A percentile compares a stretch with the other conserved stretches of the same genome.
These are phyloP conservation scores for Sebastes kiyomatsui DNA, from an alignment of 2,797 vertebrate species.

Conservation along the genomic window DNA sequence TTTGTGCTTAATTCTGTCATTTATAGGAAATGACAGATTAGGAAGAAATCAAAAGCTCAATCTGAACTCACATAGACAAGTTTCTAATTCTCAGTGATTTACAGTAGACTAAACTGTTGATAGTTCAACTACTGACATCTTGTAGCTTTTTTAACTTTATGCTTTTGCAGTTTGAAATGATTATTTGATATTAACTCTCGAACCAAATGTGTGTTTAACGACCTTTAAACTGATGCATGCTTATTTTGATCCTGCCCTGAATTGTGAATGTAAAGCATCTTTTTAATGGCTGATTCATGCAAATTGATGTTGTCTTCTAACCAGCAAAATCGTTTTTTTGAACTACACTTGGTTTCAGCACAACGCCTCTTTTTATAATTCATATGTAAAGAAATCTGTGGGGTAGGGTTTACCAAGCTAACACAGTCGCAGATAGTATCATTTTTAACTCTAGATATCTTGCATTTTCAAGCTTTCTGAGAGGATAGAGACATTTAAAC, in stretches of 20 bases:
- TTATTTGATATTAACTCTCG: neutral
- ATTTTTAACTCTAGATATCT: neutral
- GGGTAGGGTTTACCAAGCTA: neutral
- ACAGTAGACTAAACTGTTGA: neutral
- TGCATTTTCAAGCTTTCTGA: neutral
- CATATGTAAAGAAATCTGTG: neutral
- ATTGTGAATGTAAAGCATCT: conserved; percentile 10
- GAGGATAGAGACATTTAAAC: neutral
- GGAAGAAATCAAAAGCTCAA: neutral
- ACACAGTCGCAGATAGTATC: neutral
- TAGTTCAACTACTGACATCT: neutral
- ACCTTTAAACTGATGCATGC: conserved; percentile 6
- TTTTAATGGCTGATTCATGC: conserved; percentile 11
- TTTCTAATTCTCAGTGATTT: neutral
- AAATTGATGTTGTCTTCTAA: conserved; percentile 19
- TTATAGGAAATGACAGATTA: neutral
- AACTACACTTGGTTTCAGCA: conserved; percentile 39
- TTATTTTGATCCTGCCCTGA: neutral
- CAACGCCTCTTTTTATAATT: neutral
- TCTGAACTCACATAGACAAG: neutral
- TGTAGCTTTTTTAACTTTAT: neutral
- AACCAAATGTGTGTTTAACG: conserved; percentile 2
- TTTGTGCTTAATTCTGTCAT: neutral
- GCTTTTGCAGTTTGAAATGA: neutral
- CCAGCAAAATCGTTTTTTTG: neutral